Percentiles rank a stretch among this genome's conserved stretches.
Evolutionary conservation across 1,140 invertebrate species (phyloP).

Genomic region (Neodiprion fabricii): DNA sequence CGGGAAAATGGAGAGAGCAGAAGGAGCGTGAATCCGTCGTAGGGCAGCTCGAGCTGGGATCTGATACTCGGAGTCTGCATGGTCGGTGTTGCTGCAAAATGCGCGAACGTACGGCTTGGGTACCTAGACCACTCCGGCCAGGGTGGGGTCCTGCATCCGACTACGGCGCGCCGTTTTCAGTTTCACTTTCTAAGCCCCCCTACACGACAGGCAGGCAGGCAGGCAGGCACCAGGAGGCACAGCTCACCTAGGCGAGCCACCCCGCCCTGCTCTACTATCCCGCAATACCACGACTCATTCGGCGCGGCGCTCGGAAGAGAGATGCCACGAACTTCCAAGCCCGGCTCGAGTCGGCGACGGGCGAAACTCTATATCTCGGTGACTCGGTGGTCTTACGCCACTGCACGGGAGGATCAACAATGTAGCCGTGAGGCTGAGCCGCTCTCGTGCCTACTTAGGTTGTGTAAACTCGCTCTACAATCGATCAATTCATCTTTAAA

Average conservation of each 20-base stretch:
- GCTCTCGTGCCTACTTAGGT: background rate
- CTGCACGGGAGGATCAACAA: background rate
- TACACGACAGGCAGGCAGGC: conserved; percentile 11
- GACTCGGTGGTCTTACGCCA: background rate
- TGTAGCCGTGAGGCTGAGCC: background rate
- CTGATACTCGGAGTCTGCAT: background rate
- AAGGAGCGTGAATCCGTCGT: background rate
- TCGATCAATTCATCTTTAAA: conserved; percentile 1
- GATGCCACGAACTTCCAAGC: background rate
- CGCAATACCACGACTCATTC: conserved; percentile 6
- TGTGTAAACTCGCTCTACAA: background rate
- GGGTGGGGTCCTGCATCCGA: conserved; percentile 54
- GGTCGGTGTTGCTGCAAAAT: background rate
- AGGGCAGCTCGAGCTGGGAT: background rate
- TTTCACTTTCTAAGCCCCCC: conserved; percentile 53
- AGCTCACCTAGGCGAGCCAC: conserved; percentile 24
- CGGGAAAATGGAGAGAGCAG: background rate
- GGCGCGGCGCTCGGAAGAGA: conserved; percentile 18
- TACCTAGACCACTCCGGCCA: conserved; percentile 37
- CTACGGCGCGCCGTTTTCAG: conserved; percentile 46
- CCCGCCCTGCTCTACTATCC: conserved; percentile 28
- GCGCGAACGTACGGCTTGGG: background rate
- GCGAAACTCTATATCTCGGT: background rate
- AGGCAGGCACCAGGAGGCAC: conserved; percentile 1
- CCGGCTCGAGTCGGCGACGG: background rate